Conservation (phyloP, 2,888 invertebrate genomes). For the Tribolium freemani region DNA sequence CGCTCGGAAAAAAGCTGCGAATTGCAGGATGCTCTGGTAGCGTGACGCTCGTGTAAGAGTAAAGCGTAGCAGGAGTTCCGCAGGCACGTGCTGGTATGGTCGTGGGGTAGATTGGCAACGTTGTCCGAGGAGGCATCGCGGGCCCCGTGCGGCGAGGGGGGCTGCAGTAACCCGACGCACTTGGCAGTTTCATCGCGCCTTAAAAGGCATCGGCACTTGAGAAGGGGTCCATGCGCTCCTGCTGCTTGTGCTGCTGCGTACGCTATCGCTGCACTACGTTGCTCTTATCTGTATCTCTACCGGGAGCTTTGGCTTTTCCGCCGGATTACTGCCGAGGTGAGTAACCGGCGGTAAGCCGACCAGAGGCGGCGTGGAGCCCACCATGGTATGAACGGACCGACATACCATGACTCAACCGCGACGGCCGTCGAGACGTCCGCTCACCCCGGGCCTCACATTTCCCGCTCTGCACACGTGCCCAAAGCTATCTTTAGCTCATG, state of each 20-base stretch:
- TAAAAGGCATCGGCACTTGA: constrained; percentile 68
- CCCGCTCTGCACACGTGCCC: constrained; percentile 65
- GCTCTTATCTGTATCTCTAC: constrained; percentile 43
- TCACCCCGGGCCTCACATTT: constrained; percentile 48
- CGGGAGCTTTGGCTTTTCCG: constrained; percentile 58
- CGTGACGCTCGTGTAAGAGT: constrained; percentile 13
- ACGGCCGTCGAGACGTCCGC: constrained; percentile 54
- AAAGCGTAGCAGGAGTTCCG: constrained; percentile 28
- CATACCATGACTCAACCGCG: constrained; percentile 51
- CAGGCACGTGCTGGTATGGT: constrained; percentile 47
- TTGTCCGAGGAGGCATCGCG: constrained; percentile 36
- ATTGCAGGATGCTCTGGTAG: no score
- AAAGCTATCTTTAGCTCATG: constrained; percentile 67
- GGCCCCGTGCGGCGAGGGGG: constrained; percentile 47
- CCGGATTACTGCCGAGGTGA: constrained; percentile 60
- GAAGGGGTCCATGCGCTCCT: constrained; percentile 63
- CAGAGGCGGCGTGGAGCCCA: neutral
- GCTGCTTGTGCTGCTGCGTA: constrained; percentile 45
- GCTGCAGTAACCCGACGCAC: constrained; percentile 65
- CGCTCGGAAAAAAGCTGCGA: no score
- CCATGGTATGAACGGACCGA: constrained; percentile 32
- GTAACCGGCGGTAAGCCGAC: constrained; percentile 56
- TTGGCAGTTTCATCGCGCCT: constrained; percentile 67
- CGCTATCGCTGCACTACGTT: constrained; percentile 41
- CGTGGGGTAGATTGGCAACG: constrained; percentile 43